phyloP scores from a whole-genome alignment of 2,113 vertebrate genomes.

The Paramormyrops kingsleyae region DNA sequence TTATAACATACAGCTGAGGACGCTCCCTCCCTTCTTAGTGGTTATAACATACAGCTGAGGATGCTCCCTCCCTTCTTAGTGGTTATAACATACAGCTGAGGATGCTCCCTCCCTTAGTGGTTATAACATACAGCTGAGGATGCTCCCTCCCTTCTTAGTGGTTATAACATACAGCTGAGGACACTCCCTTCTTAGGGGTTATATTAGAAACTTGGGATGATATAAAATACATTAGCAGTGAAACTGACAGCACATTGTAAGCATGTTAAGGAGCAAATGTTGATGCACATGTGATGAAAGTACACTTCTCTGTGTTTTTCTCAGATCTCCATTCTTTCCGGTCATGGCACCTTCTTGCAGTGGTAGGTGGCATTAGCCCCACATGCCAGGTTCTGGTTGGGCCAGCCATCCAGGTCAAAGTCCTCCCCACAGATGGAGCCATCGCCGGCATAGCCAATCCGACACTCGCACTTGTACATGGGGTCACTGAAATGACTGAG shows the following conservation, averaged over 20 bases:
- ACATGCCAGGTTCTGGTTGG: slow-evolving; percentile 78
- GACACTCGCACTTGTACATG: slow-evolving; percentile 87
- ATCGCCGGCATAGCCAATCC: slow-evolving; percentile 87
- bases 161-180: not conserved
- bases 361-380: slow-evolving; percentile 85
- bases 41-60: not conserved
- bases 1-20: not conserved
- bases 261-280: not conserved
- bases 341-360: slow-evolving; percentile 72
- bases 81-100: not conserved
- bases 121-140: not conserved
- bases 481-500: slow-evolving; percentile 83
- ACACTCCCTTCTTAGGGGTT: not conserved
- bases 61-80: not conserved
- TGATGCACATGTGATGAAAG: not conserved
- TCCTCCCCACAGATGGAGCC: slow-evolving; percentile 88
- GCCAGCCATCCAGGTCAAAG: slow-evolving; percentile 94
- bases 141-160: not conserved
- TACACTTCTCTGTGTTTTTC: not conserved
- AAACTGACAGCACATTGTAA: not conserved
- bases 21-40: not conserved
- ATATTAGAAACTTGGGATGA: not conserved
- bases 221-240: not conserved
- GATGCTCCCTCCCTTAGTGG: not conserved
- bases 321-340: not conserved